Evolutionary conservation across 2,888 invertebrate genomes (phyloP), one percentile per base, ranked within the genome.

Genomic region (Tuberolachnus salignus): DNA sequence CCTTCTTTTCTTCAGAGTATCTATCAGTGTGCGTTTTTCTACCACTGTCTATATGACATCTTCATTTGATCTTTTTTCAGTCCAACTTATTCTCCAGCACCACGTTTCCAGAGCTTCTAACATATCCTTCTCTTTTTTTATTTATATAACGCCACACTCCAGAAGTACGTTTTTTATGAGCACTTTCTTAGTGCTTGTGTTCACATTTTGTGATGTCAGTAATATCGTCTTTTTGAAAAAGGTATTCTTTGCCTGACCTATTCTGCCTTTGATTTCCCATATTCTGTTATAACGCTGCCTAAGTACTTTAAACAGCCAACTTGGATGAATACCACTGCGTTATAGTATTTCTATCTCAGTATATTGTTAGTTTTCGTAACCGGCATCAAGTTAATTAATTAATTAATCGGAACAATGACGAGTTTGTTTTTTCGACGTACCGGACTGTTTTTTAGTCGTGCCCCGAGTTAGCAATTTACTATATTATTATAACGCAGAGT

Each of bases 1-100:
- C 49, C 66, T 46, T 66, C 49, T 49, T 66, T 14, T 66, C 46
- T 13, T 46, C 46, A 66, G 19, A 49, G 21, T 66, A 21, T 66
- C 16, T 46, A 66, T 66, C 13, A 66, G 21, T 66, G 14, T 23
- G 21, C 26, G 9, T 55, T 34, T 34, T 34, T 34, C 34, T 34
- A 3, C 26, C 23, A 57, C 23, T 57, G 23, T 23, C 14, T 57
- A 23, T 4, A 57, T 14, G 57, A 57, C 14, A 4, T 57, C 13
- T 23, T 26, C 57, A 14, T 57, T 26, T 57, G 23, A 14, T 57
- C 23, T 57, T 23, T 23, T 57, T 23, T 57, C 57, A 57, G 23
- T 16, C 16, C 6, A 57, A 13, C 26, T 57, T 57, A 57, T 57
- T 57, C 57, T 57, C 13, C 21, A 55, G 1, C 11, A 13, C 19